Base-by-base conservation (phyloP, 64 coral and sea anemone genomes). In the Montipora cactus region DNA sequence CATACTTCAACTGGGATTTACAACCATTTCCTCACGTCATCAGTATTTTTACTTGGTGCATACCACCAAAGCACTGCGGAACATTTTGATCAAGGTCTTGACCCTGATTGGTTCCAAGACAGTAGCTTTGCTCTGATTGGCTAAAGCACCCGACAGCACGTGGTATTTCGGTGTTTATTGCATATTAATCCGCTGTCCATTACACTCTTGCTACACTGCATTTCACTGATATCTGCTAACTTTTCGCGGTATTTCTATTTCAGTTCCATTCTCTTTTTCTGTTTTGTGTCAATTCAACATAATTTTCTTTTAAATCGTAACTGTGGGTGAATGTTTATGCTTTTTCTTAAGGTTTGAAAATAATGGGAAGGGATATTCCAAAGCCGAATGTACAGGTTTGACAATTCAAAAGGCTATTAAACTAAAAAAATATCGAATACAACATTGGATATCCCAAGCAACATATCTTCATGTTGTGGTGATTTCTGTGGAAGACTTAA, bases 381-480 rank as follows among this genome's bases (percentile, higher is more conserved):
- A 37, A 12, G 28, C 71, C 23, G 71, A 44, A 45, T 14, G 7
- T 44, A 10, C 37, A 2, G 12, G 74, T 12, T 14, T 64, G 16
- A 47, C 10, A 46, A 3, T 76, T 20, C 44, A 13, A 50, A 47
- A n/a, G 18, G 15, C 16, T 71, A 5, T 23, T 7, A 44, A 68
- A 72, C 9, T 49, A 22, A 71, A 49, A 86, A 68, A 20, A 37
- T 57, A 0, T 57, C 11, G 7, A 57, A 57, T 11, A 57, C 53
- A 57, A 57, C 11, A 57, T 57, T 57, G 37, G 37, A 57, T 57
- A 71, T 86, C 16, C 3, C 44, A 70, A 16, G 7, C 18, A 47
- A 86, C 13, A 69, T 85, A 86, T 86, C 20, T 73, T 47, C 66
- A 83, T 25, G 14, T 47, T 8, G 46, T 58, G 55, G 15, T 83